Evolutionary conservation across 1,140 invertebrate species (phyloP).

Genomic region (Melipona quadrifasciata): DNA sequence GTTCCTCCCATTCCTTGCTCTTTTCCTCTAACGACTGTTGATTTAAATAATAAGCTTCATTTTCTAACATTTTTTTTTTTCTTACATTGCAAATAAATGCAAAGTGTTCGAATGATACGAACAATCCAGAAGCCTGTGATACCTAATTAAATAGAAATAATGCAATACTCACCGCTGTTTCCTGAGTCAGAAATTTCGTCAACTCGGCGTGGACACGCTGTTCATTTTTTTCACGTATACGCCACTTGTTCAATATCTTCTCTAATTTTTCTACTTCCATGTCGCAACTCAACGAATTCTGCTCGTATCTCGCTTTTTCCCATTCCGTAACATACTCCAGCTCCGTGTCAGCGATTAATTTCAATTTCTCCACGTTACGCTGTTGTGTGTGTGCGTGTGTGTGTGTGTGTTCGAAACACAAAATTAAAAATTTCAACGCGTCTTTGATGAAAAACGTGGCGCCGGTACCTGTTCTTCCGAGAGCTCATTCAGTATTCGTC

Average conservation of each 20-base stretch:
- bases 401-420: not conserved
- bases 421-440: constrained; percentile 9
- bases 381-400: constrained; percentile 29
- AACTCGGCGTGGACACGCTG: constrained; percentile 66
- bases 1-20: constrained; percentile 70
- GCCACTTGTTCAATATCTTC: constrained; percentile 60
- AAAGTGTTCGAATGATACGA: too few species aligned
- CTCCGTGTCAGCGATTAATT: constrained; percentile 69
- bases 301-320: constrained; percentile 73
- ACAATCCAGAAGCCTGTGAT: not conserved
- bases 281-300: constrained; percentile 66
- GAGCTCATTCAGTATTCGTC: constrained; percentile 57
- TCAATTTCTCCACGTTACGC: constrained; percentile 71
- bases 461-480: constrained; percentile 56
- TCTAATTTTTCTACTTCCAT: constrained; percentile 66
- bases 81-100: not conserved
- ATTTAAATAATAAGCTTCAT: constrained; percentile 14
- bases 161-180: constrained; percentile 66
- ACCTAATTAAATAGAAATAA: not conserved
- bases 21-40: constrained; percentile 68
- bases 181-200: constrained; percentile 68
- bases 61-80: not conserved
- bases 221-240: constrained; percentile 69
- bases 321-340: constrained; percentile 70
- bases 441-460: not conserved